Conservation (phyloP, 2,888 invertebrate species). For the Cephus runcator region DNA sequence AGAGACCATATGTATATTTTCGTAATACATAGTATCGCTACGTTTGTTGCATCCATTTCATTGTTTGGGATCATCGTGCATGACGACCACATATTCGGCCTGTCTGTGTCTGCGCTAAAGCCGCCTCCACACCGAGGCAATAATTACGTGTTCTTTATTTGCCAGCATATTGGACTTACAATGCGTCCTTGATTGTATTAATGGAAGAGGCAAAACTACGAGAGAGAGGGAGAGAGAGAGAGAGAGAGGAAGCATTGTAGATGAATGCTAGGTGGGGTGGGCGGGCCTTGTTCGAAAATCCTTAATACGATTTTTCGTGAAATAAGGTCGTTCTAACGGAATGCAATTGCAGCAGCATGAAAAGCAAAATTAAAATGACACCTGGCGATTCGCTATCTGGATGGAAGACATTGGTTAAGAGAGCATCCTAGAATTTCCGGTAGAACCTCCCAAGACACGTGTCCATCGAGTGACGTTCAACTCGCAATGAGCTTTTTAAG, state of each 20-base stretch:
- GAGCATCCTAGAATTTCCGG: background rate
- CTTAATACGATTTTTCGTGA: too few relatives aligned
- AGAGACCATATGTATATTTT: slow-evolving; percentile 47
- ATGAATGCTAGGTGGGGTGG: too few relatives aligned
- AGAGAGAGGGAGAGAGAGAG: background rate
- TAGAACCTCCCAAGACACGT: background rate
- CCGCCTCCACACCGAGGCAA: too few relatives aligned
- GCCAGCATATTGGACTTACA: too few relatives aligned
- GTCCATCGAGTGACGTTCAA: background rate
- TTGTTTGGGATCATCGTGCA: slow-evolving; percentile 57
- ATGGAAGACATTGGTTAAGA: background rate
- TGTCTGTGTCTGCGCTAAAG: too few relatives aligned
- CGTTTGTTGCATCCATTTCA: slow-evolving; percentile 55
- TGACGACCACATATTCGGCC: slow-evolving; percentile 40
- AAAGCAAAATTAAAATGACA: background rate
- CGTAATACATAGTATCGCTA: slow-evolving; percentile 54
- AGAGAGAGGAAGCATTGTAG: slow-evolving; percentile 5
- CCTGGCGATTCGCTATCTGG: background rate
- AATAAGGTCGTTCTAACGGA: too few relatives aligned
- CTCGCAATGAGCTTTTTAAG: background rate
- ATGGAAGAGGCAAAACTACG: background rate
- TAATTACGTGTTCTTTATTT: too few relatives aligned
- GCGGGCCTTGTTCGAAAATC: too few relatives aligned
- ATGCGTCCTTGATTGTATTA: too few relatives aligned
- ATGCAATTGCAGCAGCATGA: background rate